Evolutionary conservation across 1,140 invertebrate species (phyloP), one percentile per base, ranked within the genome.

Genomic region (Drosophila repletoides): DNA sequence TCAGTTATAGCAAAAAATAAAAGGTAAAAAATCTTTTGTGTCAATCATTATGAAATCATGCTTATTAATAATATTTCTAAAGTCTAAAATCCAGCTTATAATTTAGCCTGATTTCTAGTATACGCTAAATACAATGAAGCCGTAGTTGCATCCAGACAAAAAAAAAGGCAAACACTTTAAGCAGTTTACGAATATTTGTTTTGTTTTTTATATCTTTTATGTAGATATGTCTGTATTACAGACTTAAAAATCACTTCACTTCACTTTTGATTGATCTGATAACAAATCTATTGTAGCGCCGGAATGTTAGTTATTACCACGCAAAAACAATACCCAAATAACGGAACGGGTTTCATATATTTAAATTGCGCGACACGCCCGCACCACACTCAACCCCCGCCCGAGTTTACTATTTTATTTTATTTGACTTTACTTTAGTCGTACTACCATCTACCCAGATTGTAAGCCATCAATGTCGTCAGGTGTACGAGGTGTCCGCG

Each of bases 381-480:
- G 31, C 45, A 36, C 56, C n/a, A 29, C 46, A 40, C 15, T 21
- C 28, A 61, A 52, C 24, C 28, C 46, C 53, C 31, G 29, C 28
- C 46, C 53, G 24, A 22, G 46, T 52, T 40, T 61, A 61, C 24
- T 41, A 46, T n/a, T n/a, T n/a, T n/a, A n/a, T n/a, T n/a, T n/a
- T n/a, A n/a, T n/a, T n/a, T n/a, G n/a, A n/a, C n/a, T n/a, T n/a
- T n/a, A n/a, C n/a, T n/a, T n/a, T n/a, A n/a, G n/a, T n/a, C n/a
- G n/a, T n/a, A n/a, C n/a, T n/a, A n/a, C n/a, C n/a, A n/a, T 22
- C 38, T 52, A 55, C 49, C 64, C 48, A 63, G 34, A 45, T 55
- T 72, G 33, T 55, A 71, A 67, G 63, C 53, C 52, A 66, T 58
- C 53, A 53, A 67, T 60, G 55, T 59, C 29, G 56, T 61, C 34